Conservation (phyloP, 2,888 invertebrate genomes). For the Leptinotarsa tumamoca region DNA sequence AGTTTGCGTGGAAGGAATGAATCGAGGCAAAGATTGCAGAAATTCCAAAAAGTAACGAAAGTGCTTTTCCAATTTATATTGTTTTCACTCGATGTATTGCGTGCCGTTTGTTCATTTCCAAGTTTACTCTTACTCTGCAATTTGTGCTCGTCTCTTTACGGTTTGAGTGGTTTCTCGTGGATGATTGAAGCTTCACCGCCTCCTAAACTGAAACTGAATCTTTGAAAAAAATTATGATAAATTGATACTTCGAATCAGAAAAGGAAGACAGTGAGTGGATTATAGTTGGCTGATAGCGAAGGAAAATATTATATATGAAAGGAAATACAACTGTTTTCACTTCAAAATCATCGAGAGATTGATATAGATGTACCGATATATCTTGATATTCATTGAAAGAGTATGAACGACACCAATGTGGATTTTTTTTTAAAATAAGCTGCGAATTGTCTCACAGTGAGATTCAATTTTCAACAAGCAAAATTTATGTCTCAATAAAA, state of each 20-base stretch:
- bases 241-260: not conserved
- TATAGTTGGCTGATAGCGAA: too few species aligned
- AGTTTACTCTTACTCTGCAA: not conserved
- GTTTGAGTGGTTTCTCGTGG: not conserved
- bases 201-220: not conserved
- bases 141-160: constrained; percentile 2
- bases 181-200: not conserved
- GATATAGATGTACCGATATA: too few species aligned
- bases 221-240: not conserved
- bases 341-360: too few species aligned
- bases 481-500: too few species aligned
- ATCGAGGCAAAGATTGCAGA: constrained; percentile 9
- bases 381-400: too few species aligned
- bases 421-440: too few species aligned
- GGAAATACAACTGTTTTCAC: too few species aligned
- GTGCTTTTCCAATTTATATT: constrained; percentile 12
- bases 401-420: too few species aligned
- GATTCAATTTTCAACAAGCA: too few species aligned
- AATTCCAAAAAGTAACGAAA: constrained; percentile 5
- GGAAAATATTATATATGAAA: too few species aligned
- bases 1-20: constrained; percentile 4
- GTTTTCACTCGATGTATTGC: constrained; percentile 11
- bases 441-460: too few species aligned
- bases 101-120: constrained; percentile 16
- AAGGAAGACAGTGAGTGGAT: too few species aligned